phyloP scores from a whole-genome alignment of 2,797 vertebrate species.

The Ammospiza maritima region DNA sequence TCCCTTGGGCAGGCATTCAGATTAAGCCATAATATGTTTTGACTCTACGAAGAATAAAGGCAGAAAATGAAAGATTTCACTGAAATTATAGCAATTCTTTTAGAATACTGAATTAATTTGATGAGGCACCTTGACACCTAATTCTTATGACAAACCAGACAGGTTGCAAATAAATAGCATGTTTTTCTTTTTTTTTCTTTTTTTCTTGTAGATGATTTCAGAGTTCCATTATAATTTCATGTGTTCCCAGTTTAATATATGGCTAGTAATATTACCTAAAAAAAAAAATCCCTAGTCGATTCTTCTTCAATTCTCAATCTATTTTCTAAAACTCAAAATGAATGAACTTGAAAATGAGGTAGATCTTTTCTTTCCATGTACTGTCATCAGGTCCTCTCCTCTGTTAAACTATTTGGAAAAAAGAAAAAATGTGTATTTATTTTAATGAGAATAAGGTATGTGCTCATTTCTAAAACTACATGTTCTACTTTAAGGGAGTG shows the following conservation, averaged over 20 bases:
- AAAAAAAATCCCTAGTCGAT: neutral
- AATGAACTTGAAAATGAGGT: neutral
- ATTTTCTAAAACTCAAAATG: neutral
- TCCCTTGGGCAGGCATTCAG: neutral
- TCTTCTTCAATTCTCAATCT: neutral
- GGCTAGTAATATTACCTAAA: neutral
- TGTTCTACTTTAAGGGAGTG: neutral
- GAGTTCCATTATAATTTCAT: neutral
- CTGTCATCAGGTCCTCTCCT: neutral
- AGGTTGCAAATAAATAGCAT: neutral
- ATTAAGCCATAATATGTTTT: neutral
- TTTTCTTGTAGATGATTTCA: neutral
- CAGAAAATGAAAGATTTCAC: neutral
- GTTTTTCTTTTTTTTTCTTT: too few relatives aligned
- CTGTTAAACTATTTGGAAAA: neutral
- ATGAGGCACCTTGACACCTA: neutral
- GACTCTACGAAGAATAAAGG: neutral
- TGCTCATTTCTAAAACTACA: neutral
- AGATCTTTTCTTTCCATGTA: neutral
- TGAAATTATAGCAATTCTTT: neutral
- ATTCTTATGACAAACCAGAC: neutral
- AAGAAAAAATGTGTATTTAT: neutral
- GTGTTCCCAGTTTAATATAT: neutral
- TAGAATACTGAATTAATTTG: neutral
- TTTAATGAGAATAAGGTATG: neutral